Evolutionary conservation across 2,113 vertebrate genomes (phyloP).

Genomic region (Tichodroma muraria): DNA sequence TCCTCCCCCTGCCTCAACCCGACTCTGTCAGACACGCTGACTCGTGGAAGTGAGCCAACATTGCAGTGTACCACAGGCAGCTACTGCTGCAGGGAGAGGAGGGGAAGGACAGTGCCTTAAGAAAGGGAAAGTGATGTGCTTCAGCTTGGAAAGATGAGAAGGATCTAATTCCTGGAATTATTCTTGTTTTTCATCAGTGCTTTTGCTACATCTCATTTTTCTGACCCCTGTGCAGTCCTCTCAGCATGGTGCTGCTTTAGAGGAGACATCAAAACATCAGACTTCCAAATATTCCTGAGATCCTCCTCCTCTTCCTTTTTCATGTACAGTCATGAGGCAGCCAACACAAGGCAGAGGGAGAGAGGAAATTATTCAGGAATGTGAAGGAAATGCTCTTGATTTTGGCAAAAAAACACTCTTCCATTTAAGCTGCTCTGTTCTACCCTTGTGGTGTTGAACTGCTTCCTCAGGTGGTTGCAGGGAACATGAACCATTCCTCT

Average conservation of each 20-base stretch:
- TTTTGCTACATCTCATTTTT: neutral
- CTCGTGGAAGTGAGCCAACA: slow-evolving; percentile 26
- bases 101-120: neutral
- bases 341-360: neutral
- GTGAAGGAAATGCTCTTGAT: neutral
- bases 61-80: slow-evolving; percentile 8
- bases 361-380: neutral
- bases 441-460: neutral
- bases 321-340: neutral
- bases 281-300: neutral
- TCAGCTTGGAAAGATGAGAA: neutral
- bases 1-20: neutral
- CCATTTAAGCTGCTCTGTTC: neutral
- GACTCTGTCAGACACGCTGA: neutral
- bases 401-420: neutral
- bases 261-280: neutral
- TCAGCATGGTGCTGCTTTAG: neutral
- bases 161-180: neutral
- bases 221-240: neutral
- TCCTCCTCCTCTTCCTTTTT: neutral
- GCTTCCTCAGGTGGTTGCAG: neutral
- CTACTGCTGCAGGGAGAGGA: neutral
- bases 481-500: neutral
- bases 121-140: neutral
- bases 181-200: neutral